A percentile compares a stretch with the other conserved stretches of the same genome.
These are phyloP conservation scores for Malthinus flaveolus DNA, from an alignment of 2,888 invertebrate genomes.

Conservation along the genomic window DNA sequence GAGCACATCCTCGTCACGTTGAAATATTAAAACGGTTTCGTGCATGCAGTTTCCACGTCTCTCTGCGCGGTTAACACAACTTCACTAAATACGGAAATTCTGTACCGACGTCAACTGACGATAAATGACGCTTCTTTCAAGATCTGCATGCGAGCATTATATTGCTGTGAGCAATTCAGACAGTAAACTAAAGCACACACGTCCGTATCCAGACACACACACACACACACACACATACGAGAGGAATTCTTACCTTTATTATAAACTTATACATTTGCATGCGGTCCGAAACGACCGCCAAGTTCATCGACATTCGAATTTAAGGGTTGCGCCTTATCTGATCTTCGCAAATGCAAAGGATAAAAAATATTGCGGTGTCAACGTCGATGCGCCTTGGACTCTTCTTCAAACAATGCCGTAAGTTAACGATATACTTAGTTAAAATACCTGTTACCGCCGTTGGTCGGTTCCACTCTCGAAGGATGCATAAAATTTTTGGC, in stretches of 20 bases:
- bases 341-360: slow-evolving; percentile 34
- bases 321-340: slow-evolving; percentile 50
- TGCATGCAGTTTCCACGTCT: slow-evolving; percentile 32
- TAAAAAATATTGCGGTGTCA: slow-evolving; percentile 49
- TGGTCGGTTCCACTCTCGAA: slow-evolving; percentile 25
- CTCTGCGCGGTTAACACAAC: slow-evolving; percentile 37
- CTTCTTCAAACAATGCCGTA: slow-evolving; percentile 48
- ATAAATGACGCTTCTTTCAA: slow-evolving; percentile 47
- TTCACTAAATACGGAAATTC: slow-evolving; percentile 48
- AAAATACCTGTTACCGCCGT: slow-evolving; percentile 44
- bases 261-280: slow-evolving; percentile 36
- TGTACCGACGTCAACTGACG: slow-evolving; percentile 39
- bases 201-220: slow-evolving; percentile 10
- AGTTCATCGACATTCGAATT: slow-evolving; percentile 50
- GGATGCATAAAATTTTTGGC: slow-evolving; percentile 38
- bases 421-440: slow-evolving; percentile 52
- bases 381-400: slow-evolving; percentile 42
- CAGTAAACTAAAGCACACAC: slow-evolving; percentile 41
- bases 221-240: no score
- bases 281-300: slow-evolving; percentile 30
- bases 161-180: slow-evolving; percentile 47
- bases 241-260: slow-evolving; percentile 35
- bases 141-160: slow-evolving; percentile 46
- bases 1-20: slow-evolving; percentile 26
- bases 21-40: slow-evolving; percentile 34